Percentiles rank a stretch among this genome's conserved stretches.
phyloP scores from a whole-genome alignment of 1,140 invertebrate species.

The Lepidurus arcticus region DNA sequence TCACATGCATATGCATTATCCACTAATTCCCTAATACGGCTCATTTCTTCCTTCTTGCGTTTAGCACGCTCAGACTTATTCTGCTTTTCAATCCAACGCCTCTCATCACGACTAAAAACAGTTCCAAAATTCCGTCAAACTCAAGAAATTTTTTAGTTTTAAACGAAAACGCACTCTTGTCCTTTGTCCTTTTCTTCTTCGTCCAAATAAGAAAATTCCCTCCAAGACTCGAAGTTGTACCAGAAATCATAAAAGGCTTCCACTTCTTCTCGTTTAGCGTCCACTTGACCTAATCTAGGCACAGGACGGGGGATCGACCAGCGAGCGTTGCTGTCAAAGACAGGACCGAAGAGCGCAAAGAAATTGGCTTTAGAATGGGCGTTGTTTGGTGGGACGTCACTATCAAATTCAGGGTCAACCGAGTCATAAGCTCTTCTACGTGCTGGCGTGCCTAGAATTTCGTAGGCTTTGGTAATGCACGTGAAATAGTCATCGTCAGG shows the following conservation, averaged over 20 bases:
- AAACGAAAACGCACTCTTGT: constrained; percentile 54
- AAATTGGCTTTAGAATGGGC: constrained; percentile 73
- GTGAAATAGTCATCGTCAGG: constrained; percentile 94
- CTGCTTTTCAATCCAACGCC: constrained; percentile 95
- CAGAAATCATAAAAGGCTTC: constrained; percentile 85
- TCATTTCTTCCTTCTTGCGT: constrained; percentile 94
- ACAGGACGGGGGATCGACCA: constrained; percentile 88
- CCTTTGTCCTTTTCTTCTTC: constrained; percentile 98
- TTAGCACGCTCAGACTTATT: constrained; percentile 87
- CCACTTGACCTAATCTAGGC: constrained; percentile 71
- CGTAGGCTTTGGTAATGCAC: constrained; percentile 97
- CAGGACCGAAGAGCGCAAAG: constrained; percentile 66
- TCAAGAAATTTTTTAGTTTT: constrained; percentile 35
- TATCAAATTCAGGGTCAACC: constrained; percentile 90
- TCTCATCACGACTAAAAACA: constrained; percentile 68
- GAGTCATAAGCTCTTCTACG: constrained; percentile 90
- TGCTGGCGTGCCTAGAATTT: constrained; percentile 72
- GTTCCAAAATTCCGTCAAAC: constrained; percentile 23
- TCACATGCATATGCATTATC: constrained; percentile 91
- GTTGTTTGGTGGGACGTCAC: constrained; percentile 68
- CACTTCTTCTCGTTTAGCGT: constrained; percentile 64
- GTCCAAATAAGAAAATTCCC: constrained; percentile 98
- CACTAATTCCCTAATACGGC: constrained; percentile 77
- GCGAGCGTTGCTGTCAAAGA: constrained; percentile 78
- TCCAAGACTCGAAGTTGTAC: constrained; percentile 98